A percentile compares a stretch with the other conserved stretches of the same genome.
phyloP scores from a whole-genome alignment of 2,797 vertebrate species.

The Avahi laniger region DNA sequence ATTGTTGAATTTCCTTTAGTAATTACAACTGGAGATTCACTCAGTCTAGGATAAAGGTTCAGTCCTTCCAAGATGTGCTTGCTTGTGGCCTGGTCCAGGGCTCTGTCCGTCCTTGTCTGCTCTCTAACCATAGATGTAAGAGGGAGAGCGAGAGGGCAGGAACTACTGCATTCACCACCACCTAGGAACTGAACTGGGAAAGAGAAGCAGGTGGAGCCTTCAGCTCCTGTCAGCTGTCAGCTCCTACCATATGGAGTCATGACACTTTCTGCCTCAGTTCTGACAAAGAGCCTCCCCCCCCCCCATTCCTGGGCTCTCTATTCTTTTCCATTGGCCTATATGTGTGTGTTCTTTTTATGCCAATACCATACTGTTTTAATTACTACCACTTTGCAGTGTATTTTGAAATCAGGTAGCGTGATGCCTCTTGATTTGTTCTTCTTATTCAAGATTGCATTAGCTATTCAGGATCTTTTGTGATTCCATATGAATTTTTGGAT shows the following conservation, averaged over 20 bases:
- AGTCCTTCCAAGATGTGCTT: constrained; percentile 2
- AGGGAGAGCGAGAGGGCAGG: too few species aligned
- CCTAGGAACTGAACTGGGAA: too few species aligned
- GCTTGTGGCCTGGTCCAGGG: not conserved
- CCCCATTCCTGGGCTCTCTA: not conserved
- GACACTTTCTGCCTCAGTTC: too few species aligned
- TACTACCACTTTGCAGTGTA: not conserved
- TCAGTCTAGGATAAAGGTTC: not conserved
- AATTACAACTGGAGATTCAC: not conserved
- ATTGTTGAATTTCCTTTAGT: not conserved
- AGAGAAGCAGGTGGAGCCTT: too few species aligned
- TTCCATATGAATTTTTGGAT: not conserved
- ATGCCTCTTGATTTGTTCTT: not conserved
- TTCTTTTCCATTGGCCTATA: not conserved
- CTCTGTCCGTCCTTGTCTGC: not conserved
- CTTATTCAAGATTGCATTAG: not conserved
- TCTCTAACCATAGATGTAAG: not conserved
- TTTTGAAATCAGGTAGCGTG: not conserved
- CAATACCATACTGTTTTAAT: not conserved
- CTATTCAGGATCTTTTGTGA: not conserved
- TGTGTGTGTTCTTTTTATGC: not conserved
- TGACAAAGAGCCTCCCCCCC: too few species aligned
- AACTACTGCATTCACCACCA: too few species aligned
- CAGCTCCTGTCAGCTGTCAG: too few species aligned
- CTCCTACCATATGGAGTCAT: too few species aligned